Conservation (phyloP, 2,888 invertebrate genomes). For the Agrochola litura region DNA sequence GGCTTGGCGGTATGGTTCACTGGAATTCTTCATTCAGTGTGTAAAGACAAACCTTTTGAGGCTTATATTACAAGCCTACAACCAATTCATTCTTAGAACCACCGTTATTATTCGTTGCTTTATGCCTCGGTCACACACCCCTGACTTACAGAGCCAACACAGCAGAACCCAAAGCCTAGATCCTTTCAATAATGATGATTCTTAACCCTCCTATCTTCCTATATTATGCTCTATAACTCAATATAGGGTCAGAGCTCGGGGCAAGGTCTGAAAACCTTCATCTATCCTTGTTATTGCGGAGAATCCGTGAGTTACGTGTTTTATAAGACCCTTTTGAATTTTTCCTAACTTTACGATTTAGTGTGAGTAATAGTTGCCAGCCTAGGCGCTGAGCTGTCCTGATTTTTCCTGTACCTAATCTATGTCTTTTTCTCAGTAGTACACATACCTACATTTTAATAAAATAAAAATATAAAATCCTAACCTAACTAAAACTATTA, state of each 20-base stretch:
- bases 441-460: no score
- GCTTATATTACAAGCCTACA: background rate
- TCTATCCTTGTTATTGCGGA: conserved; percentile 52
- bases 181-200: conserved; percentile 39
- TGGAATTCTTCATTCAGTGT: background rate
- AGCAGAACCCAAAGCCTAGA: conserved; percentile 2
- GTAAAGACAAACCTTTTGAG: background rate
- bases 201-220: conserved; percentile 29
- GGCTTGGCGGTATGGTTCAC: no score
- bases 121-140: background rate
- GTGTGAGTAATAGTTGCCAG: background rate
- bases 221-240: conserved; percentile 62
- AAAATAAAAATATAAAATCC: no score
- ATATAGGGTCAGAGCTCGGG: conserved; percentile 42
- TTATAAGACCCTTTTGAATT: conserved; percentile 23
- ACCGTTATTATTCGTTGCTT: background rate
- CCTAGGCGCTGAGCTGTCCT: background rate
- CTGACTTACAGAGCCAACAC: conserved; percentile 20
- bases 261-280: conserved; percentile 39
- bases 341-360: conserved; percentile 20
- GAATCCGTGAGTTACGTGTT: conserved; percentile 38
- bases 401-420: background rate
- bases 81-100: background rate
- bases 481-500: no score
- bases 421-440: no score